A percentile compares a stretch with the other conserved stretches of the same genome.
Conservation (phyloP, 2,888 invertebrate species). For the Balanococcus diminutus region DNA sequence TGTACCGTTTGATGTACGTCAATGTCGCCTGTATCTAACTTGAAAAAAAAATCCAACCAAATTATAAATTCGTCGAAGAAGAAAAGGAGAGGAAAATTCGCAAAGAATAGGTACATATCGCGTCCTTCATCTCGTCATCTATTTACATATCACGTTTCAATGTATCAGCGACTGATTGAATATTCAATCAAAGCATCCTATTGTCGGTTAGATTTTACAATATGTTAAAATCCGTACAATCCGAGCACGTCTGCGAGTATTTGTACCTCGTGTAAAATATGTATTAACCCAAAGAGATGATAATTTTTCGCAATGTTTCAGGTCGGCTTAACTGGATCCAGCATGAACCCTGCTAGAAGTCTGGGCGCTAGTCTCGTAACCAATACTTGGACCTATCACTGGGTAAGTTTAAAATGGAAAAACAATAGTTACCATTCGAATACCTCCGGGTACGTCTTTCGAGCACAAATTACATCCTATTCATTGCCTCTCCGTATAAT, state of each 20-base stretch:
- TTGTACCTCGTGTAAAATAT: too few species aligned
- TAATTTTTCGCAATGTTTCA: slow-evolving; percentile 59
- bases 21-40: background rate
- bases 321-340: slow-evolving; percentile 75
- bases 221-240: background rate
- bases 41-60: background rate
- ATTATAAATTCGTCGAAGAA: slow-evolving; percentile 5
- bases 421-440: too few species aligned
- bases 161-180: background rate
- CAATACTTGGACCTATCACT: slow-evolving; percentile 77
- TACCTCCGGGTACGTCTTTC: too few species aligned
- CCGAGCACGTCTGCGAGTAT: background rate
- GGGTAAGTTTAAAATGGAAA: slow-evolving; percentile 77
- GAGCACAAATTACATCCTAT: slow-evolving; percentile 28
- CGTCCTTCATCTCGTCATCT: background rate
- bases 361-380: slow-evolving; percentile 84
- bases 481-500: background rate
- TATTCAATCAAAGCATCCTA: background rate
- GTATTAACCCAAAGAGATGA: background rate
- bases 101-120: background rate
- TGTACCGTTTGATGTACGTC: background rate
- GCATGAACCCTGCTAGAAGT: slow-evolving; percentile 91
- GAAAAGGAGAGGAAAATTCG: background rate
- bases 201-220: background rate
- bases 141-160: background rate